These are phyloP conservation scores for Sinocyclocheilus maitianheensis DNA, from an alignment of 2,113 vertebrate genomes.

Conservation along the genomic window DNA sequence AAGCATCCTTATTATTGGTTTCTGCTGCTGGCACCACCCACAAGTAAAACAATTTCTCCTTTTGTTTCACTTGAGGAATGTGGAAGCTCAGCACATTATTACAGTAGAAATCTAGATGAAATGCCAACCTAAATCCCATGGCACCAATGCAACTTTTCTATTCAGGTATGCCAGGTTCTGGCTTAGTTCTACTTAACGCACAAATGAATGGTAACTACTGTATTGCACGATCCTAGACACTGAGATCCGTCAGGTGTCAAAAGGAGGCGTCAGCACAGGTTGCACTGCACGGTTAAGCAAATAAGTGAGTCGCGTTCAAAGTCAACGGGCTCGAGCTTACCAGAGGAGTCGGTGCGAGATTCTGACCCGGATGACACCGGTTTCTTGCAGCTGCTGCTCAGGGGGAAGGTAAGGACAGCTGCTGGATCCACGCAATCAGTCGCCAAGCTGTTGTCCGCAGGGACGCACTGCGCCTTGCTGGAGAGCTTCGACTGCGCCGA, in stretches of 20 bases:
- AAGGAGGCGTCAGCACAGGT: neutral
- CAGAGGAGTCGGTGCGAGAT: slow-evolving; percentile 88
- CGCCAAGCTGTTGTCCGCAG: slow-evolving; percentile 71
- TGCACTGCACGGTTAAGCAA: neutral
- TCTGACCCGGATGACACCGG: slow-evolving; percentile 91
- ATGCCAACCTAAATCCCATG: slow-evolving; percentile 14
- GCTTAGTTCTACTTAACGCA: neutral
- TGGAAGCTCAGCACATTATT: slow-evolving; percentile 62
- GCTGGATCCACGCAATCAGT: slow-evolving; percentile 86
- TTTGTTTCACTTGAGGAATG: slow-evolving; percentile 71
- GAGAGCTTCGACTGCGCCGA: slow-evolving; percentile 64
- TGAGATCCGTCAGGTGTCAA: neutral
- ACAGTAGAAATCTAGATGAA: slow-evolving; percentile 51
- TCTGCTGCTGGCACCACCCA: slow-evolving; percentile 20
- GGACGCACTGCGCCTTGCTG: slow-evolving; percentile 61
- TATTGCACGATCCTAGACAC: neutral
- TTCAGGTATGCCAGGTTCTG: neutral
- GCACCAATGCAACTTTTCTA: neutral
- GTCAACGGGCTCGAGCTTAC: slow-evolving; percentile 75
- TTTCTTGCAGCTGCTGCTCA: slow-evolving; percentile 80
- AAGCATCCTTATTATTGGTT: slow-evolving; percentile 13
- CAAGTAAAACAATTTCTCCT: slow-evolving; percentile 68
- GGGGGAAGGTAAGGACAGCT: slow-evolving; percentile 84
- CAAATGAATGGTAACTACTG: neutral
- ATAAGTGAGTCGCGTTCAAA: slow-evolving; percentile 1